Evolutionary conservation across 2,113 vertebrate genomes (phyloP).

Genomic region (Actenoides lindsayi): DNA sequence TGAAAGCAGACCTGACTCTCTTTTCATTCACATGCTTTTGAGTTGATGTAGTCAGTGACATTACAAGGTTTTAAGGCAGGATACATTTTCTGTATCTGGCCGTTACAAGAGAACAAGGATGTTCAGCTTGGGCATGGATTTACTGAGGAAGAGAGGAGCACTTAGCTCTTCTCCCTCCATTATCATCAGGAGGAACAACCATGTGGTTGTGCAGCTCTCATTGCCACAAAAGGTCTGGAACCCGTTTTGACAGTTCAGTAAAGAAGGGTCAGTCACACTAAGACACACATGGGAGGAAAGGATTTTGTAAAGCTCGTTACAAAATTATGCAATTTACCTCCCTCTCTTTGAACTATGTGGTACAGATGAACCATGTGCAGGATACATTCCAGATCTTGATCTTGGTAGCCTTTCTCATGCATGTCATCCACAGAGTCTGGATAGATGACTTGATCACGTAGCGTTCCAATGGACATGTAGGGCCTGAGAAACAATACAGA

Average conservation of each 20-base stretch:
- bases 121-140: neutral
- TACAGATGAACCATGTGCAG: slow-evolving; percentile 92
- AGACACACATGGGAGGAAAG: accelerated
- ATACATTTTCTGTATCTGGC: neutral
- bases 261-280: neutral
- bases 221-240: neutral
- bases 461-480: slow-evolving; percentile 95
- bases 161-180: neutral
- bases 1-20: neutral
- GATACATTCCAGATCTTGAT: slow-evolving; percentile 90
- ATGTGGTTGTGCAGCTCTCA: neutral
- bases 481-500: slow-evolving; percentile 78
- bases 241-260: neutral
- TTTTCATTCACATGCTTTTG: neutral
- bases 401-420: slow-evolving; percentile 86
- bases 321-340: slow-evolving; percentile 78
- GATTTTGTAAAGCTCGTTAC: neutral
- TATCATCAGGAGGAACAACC: neutral
- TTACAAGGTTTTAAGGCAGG: neutral
- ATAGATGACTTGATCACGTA: slow-evolving; percentile 98
- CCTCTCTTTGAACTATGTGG: slow-evolving; percentile 95
- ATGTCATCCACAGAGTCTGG: slow-evolving; percentile 94
- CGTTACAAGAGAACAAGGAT: neutral
- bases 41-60: neutral
- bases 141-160: neutral